Evolutionary conservation across 64 coral and sea anemone species (phyloP), one percentile per base, ranked within the genome.

Genomic region (Acropora yongei): DNA sequence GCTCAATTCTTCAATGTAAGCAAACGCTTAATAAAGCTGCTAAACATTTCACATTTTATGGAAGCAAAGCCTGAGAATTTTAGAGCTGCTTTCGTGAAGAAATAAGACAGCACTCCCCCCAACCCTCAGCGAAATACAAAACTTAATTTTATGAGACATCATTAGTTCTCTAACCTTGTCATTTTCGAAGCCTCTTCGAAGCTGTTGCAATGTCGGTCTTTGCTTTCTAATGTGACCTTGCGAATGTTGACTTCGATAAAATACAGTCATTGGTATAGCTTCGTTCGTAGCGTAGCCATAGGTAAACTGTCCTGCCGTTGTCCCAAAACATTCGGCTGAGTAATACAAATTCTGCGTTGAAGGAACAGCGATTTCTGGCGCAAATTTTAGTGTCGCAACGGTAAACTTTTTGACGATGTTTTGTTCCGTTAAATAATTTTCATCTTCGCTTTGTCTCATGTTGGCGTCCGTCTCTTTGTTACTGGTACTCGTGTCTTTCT

Each of bases 201-300:
- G 78, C 46, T 96, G 82, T 68, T 91, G 92, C 8, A 96, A 58
- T 20, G 95, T 96, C 8, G 95, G 95, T 63, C 95, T 85, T 20
- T 89, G 86, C 50, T 87, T 90, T 39, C 72, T 80, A 20, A 9
- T 57, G 39, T 88, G 82, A 39, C 68, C 93, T 55, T 93, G 95
- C 10, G 81, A 88, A 57, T 96, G 82, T 45, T 96, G 88, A 77
- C 93, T 91, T 10, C 95, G 95, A 84, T 96, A 96, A 61, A 96
- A 96, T 43, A 96, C 84, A 60, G 95, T 96, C 95, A 94, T 96
- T 6, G 95, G 95, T 1, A 96, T 92, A 39, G 95, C 95, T 66
- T 96, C 95, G 60, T 96, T 93, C 0, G 95, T 96, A 40, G 88
- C 82, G 45, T 96, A 96, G 2, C 95, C 95, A 10, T 18, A 67